phyloP scores from a whole-genome alignment of 2,888 invertebrate genomes.

The Taphrorychus bicolor region DNA sequence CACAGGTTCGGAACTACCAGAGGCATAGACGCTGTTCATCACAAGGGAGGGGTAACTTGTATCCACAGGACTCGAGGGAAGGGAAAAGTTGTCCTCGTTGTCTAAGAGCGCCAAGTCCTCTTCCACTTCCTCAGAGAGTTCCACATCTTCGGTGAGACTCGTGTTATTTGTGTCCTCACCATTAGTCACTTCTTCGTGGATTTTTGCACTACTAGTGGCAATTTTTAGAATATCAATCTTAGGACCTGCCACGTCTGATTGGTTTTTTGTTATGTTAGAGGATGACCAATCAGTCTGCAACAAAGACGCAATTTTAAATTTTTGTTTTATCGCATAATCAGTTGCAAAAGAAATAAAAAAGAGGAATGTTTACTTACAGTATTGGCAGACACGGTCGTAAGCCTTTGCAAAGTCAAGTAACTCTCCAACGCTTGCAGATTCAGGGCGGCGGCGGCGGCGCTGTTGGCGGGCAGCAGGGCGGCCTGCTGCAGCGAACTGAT shows the following conservation, averaged over 20 bases:
- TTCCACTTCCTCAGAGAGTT: constrained; percentile 74
- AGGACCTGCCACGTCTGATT: too few species aligned
- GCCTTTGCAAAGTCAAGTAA: constrained; percentile 81
- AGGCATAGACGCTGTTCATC: constrained; percentile 72
- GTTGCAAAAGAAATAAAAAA: background rate
- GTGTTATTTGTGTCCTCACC: constrained; percentile 54
- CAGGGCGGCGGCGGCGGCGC: constrained; percentile 83
- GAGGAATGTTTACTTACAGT: constrained; percentile 32
- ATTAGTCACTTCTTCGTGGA: constrained; percentile 52
- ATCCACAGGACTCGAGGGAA: constrained; percentile 67
- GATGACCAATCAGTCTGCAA: constrained; percentile 32
- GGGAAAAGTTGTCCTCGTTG: constrained; percentile 72
- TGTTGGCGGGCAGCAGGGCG: constrained; percentile 80
- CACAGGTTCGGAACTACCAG: constrained; percentile 51
- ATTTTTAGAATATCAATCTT: constrained; percentile 74
- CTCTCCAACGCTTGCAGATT: constrained; percentile 87
- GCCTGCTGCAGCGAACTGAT: constrained; percentile 86
- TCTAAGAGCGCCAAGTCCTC: constrained; percentile 78
- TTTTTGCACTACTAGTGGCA: constrained; percentile 62
- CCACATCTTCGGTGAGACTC: constrained; percentile 66
- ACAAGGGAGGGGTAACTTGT: constrained; percentile 74
- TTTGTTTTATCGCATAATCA: too few species aligned
- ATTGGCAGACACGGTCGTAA: constrained; percentile 70
- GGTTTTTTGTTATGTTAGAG: background rate
- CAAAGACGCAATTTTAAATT: too few species aligned